Percentiles rank a stretch among this genome's conserved stretches.
phyloP scores from a whole-genome alignment of 2,113 vertebrate genomes.

The Labeo catla region DNA sequence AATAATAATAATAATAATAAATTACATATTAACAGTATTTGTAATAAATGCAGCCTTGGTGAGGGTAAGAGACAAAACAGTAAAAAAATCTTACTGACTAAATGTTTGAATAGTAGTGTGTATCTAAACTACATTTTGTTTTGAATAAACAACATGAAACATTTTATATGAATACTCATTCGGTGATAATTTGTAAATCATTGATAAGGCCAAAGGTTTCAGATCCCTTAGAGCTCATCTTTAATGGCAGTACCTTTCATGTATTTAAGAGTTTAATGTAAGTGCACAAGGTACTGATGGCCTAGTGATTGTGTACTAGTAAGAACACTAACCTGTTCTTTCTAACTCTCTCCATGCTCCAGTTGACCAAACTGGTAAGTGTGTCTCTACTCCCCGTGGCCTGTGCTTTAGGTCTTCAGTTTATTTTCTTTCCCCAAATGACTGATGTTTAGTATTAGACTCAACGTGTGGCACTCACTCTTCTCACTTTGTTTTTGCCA shows the following conservation, averaged over 20 bases:
- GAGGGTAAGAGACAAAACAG: neutral
- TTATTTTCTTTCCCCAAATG: neutral
- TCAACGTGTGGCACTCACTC: neutral
- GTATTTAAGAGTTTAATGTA: neutral
- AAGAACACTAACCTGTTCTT: constrained; percentile 61
- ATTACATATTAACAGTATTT: neutral
- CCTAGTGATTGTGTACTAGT: constrained; percentile 12
- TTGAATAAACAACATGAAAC: neutral
- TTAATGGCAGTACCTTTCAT: neutral
- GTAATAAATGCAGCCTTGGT: neutral
- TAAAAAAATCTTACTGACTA: neutral
- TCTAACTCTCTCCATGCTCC: constrained; percentile 64
- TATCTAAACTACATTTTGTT: neutral
- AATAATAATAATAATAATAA: too few species aligned
- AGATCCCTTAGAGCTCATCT: neutral
- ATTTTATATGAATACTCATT: neutral
- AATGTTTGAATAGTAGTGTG: neutral
- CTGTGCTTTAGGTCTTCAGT: constrained; percentile 28
- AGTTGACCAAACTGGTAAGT: constrained; percentile 68
- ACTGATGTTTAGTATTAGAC: constrained; percentile 17
- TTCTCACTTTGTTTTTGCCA: neutral
- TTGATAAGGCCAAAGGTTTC: constrained; percentile 23
- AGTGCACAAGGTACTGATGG: neutral
- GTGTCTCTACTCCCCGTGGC: constrained; percentile 45
- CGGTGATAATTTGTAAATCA: neutral